phyloP scores from a whole-genome alignment of 53 echinoderm and acorn worm species.

The Henricia sp. region DNA sequence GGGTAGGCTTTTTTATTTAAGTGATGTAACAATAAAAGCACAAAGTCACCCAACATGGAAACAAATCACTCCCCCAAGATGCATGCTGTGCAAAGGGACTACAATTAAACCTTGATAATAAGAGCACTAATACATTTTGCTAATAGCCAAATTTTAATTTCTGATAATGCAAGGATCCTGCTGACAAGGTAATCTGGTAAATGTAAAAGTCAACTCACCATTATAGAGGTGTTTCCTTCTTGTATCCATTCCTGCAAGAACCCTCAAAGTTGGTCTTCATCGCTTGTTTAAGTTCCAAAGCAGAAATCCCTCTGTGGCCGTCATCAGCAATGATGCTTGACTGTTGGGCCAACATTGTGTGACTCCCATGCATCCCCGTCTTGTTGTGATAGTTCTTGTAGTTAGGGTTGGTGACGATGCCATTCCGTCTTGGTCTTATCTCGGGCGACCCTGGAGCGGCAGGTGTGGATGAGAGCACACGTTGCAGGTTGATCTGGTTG shows the following conservation, averaged over 20 bases:
- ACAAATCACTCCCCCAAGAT: too few species aligned
- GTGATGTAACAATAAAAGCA: too few species aligned
- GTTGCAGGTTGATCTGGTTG: constrained; percentile 88
- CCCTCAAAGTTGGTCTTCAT: constrained; percentile 93
- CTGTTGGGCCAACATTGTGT: constrained; percentile 66
- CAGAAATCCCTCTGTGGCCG: constrained; percentile 74
- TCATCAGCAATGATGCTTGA: constrained; percentile 70
- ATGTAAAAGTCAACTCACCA: constrained; percentile 70
- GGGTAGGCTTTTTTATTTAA: too few species aligned
- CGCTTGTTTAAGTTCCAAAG: constrained; percentile 93
- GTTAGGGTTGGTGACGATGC: constrained; percentile 97
- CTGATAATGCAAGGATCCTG: not conserved
- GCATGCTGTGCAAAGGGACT: too few species aligned
- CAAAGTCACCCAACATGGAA: too few species aligned
- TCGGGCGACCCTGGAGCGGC: constrained; percentile 84
- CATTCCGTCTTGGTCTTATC: constrained; percentile 71
- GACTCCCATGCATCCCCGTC: constrained; percentile 76
- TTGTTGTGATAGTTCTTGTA: constrained; percentile 78
- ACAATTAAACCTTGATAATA: too few species aligned
- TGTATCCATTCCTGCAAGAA: constrained; percentile 90
- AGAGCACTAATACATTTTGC: too few species aligned
- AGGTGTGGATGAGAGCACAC: constrained; percentile 62
- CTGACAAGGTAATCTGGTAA: too few species aligned
- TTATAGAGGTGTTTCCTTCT: constrained; percentile 98
- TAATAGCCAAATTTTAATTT: too few species aligned